phyloP scores from a whole-genome alignment of 2,888 invertebrate genomes.

The Polyommatus iphigenia region DNA sequence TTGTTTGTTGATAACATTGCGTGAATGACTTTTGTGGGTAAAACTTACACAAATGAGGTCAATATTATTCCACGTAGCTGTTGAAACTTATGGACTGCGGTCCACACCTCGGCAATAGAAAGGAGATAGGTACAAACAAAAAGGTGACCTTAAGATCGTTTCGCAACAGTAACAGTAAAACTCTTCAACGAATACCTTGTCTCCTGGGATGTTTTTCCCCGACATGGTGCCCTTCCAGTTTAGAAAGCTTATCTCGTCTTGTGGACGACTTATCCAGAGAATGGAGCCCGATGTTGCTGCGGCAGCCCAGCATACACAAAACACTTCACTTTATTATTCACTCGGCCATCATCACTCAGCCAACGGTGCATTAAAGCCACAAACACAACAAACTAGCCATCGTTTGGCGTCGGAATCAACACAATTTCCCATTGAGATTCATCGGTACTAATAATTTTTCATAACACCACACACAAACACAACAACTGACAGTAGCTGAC shows the following conservation, averaged over 20 bases:
- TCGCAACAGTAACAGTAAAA: constrained; percentile 36
- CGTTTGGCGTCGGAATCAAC: constrained; percentile 73
- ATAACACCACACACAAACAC: constrained; percentile 80
- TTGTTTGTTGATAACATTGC: background rate
- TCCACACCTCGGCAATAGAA: constrained; percentile 60
- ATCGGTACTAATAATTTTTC: constrained; percentile 77
- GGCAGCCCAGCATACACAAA: constrained; percentile 78
- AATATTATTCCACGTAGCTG: constrained; percentile 36
- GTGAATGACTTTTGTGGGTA: background rate
- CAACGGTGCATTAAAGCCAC: constrained; percentile 75
- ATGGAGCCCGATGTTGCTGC: constrained; percentile 75
- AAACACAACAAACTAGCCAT: constrained; percentile 77
- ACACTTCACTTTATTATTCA: constrained; percentile 77
- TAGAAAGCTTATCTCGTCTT: constrained; percentile 73
- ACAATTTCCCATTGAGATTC: constrained; percentile 79
- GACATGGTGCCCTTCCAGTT: constrained; percentile 82
- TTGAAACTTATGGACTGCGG: constrained; percentile 38
- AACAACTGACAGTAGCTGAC: constrained; percentile 78
- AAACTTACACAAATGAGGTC: constrained; percentile 7
- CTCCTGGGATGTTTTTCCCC: constrained; percentile 90
- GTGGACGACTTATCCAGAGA: constrained; percentile 76
- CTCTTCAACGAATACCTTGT: constrained; percentile 84
- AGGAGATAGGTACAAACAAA: constrained; percentile 68
- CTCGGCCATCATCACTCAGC: constrained; percentile 78
- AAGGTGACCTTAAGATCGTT: constrained; percentile 47